A percentile compares a stretch with the other conserved stretches of the same genome.
phyloP scores from a whole-genome alignment of 2,888 invertebrate species.

The Drosophila borborema region DNA sequence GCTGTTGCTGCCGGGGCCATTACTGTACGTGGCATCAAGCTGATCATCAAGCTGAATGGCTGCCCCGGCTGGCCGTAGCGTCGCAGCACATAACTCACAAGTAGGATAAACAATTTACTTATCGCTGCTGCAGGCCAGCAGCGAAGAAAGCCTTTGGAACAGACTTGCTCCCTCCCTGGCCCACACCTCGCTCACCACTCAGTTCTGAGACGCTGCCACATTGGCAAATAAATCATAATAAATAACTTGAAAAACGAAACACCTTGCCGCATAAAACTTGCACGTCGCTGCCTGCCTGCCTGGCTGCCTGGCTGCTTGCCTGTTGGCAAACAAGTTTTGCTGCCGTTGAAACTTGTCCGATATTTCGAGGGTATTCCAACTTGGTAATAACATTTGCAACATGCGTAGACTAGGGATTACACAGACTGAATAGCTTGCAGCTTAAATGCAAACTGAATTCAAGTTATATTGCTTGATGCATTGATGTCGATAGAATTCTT shows the following conservation, averaged over 20 bases:
- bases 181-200: conserved; percentile 18
- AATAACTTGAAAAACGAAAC: conserved; percentile 82
- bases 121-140: conserved; percentile 70
- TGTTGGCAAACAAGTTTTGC: conserved; percentile 50
- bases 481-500: no score
- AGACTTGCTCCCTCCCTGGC: conserved; percentile 19
- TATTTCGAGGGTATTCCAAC: conserved; percentile 12
- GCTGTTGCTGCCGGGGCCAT: conserved; percentile 50
- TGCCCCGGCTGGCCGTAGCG: conserved; percentile 45
- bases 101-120: conserved; percentile 81
- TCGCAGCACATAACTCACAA: conserved; percentile 77
- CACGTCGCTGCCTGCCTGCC: conserved; percentile 54
- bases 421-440: background rate
- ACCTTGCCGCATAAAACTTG: conserved; percentile 78
- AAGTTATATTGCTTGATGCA: background rate
- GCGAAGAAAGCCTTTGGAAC: conserved; percentile 21
- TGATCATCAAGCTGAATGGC: conserved; percentile 75
- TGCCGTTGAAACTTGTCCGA: conserved; percentile 16
- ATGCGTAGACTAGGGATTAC: conserved; percentile 13
- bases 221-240: conserved; percentile 83
- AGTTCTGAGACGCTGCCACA: conserved; percentile 61
- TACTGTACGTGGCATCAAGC: conserved; percentile 63
- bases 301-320: conserved; percentile 10
- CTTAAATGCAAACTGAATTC: background rate
- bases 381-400: conserved; percentile 16